Percentiles rank a stretch among this genome's conserved stretches.
Conservation (phyloP, 1,140 invertebrate species). For the Brachionus plicatilis region DNA sequence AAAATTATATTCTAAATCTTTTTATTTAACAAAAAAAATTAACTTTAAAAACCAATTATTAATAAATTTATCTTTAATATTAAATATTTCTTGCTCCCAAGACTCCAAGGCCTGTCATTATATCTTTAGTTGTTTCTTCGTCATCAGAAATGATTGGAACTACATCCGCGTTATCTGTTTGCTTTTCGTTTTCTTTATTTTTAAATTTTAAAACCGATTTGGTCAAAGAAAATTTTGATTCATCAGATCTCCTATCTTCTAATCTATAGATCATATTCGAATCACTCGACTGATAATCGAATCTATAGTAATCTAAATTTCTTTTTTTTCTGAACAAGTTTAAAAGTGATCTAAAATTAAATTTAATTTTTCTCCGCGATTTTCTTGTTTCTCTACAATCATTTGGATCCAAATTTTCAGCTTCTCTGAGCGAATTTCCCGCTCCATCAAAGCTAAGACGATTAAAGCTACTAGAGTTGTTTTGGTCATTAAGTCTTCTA, state of each 20-base stretch:
- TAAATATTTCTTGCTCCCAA: neutral
- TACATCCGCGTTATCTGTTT: neutral
- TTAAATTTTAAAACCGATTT: neutral
- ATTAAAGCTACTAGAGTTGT: neutral
- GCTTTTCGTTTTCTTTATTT: neutral
- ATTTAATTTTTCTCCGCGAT: neutral
- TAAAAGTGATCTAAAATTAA: neutral
- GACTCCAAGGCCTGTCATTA: neutral
- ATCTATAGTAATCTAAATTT: neutral
- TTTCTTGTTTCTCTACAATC: neutral
- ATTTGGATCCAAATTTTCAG: neutral
- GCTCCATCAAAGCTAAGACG: neutral
- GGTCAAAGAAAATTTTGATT: neutral
- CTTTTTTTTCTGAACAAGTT: neutral
- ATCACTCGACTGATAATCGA: neutral
- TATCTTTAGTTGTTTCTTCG: neutral
- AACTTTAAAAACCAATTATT: neutral
- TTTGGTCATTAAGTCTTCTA: neutral
- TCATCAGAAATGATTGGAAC: neutral
- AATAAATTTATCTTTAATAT: neutral
- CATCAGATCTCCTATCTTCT: neutral
- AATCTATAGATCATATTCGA: neutral
- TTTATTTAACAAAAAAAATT: constrained; percentile 19
- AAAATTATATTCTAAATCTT: constrained; percentile 38
- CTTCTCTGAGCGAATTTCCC: neutral